Base-by-base conservation (phyloP, 2,113 vertebrate species). In the Aythya baeri region DNA sequence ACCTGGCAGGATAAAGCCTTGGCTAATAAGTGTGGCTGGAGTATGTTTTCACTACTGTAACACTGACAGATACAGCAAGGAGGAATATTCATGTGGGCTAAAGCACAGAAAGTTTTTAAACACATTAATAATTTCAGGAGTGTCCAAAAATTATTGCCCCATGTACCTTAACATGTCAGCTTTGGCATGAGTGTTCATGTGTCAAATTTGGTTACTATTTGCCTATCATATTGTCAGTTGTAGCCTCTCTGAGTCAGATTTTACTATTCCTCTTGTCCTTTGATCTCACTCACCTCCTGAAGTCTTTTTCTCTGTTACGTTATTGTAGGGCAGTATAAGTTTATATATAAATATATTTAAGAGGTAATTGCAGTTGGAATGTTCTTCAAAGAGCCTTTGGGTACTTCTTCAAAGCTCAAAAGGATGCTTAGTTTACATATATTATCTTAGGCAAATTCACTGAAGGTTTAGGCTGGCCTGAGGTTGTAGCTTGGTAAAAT, bases 261-360 rank as follows among this genome's bases (percentile, higher is more conserved):
- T 91, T 38, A 63, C 20, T 63, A 7, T 88, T 91, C 36, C 43
- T 62, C 4, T 23, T 70, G 50, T 91, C 29, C 43, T 97, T 91
- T 93, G 89, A 94, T 95, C 85, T 96, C 63, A 71, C 85, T 96
- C 67, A 71, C 31, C 32, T 89, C 50, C 44, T 32, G 27, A 89
- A 94, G 52, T 49, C 13, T 91, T 91, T 89, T 62, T 72, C n/a
- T 80, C 36, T 75, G 46, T 75, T 55, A 10, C 34, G 12, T 13
- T 92, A 65, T 91, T 65, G 46, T 72, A 81, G 17, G 70, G 21
- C 17, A 96, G 29, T 75, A 57, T 86, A 52, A 1, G 16, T 91
- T 83, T 90, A 65, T 77, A 89, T 41, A 94, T 34, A 94, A 90
- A 95, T 61, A 84, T 7, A 38, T 77, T 94, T 85, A 95, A 84